Conservation (phyloP, 2,113 vertebrate species). For the Nothoprocta pentlandii region DNA sequence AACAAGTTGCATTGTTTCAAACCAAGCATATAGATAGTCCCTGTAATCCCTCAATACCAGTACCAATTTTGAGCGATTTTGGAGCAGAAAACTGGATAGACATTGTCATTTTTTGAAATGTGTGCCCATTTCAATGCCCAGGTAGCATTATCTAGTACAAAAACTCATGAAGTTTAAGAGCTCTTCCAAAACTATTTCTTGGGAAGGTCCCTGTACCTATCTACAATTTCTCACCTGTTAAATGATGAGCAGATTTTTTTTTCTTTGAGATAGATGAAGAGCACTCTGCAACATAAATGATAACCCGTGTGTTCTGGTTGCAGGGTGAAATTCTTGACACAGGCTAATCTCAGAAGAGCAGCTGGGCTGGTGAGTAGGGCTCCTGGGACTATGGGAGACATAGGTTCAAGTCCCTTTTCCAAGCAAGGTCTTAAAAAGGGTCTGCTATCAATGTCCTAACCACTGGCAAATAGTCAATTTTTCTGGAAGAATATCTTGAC, state of each 20-base stretch:
- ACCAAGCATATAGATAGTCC: neutral
- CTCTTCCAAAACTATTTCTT: neutral
- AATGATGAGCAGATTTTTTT: neutral
- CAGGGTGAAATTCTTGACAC: slow-evolving; percentile 33
- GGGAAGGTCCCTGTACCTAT: neutral
- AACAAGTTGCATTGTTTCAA: neutral
- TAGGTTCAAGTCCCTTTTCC: neutral
- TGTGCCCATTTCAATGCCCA: neutral
- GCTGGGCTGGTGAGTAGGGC: slow-evolving; percentile 25
- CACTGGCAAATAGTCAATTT: neutral
- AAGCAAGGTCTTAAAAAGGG: neutral
- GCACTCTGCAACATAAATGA: neutral
- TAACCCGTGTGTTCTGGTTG: slow-evolving; percentile 19
- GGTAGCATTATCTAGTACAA: neutral
- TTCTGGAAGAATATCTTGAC: neutral
- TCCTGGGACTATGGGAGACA: neutral
- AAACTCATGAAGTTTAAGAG: neutral
- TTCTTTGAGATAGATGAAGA: neutral
- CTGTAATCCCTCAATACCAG: neutral
- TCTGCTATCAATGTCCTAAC: neutral
- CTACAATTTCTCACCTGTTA: neutral
- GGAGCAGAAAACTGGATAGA: neutral
- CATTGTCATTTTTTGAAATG: neutral
- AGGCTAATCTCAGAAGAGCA: slow-evolving; percentile 15
- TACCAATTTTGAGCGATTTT: neutral